Base-by-base conservation (phyloP, 1,140 invertebrate species). In the Saccostrea echinata region DNA sequence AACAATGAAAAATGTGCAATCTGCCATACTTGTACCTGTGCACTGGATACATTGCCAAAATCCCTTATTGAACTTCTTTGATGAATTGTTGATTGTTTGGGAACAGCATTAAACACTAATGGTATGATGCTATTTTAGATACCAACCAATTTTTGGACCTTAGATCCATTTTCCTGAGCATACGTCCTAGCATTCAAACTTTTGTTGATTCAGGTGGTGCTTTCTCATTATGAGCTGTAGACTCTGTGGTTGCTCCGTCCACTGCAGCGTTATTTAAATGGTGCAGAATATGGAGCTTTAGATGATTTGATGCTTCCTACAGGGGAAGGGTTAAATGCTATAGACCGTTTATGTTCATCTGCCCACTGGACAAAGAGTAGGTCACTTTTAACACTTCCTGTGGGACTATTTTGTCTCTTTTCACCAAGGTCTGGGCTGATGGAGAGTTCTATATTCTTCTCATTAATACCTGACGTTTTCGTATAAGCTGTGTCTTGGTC, bases 281-380 rank as follows among this genome's bases (percentile, higher is more conserved):
- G 81, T 52, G 81, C 18, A 27, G 52, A 83, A 83, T 51, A 83
- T n/a, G 81, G 81, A 11, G 43, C 13, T 53, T 53, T 83, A 18
- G 81, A 52, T 9, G 35, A 52, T 24, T 24, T 52, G 35, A 83
- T 52, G 52, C 81, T 83, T n/a, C 81, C 81, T 3, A 83, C 21
- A 12, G 81, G 81, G 35, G 81, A 52, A 3, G 81, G 81, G 24
- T 83, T 83, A 51, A 83, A 83, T 12, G 81, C 52, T 53, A 83
- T 53, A n/a, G 81, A 83, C 0, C 81, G 81, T 83, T 53, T 83
- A 21, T 83, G 43, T 51, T 53, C 81, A n/a, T 83, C 81, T 0
- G 81, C 52, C 81, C 81, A 83, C 52, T 83, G 43, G 18, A 83
- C 81, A 83, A 83, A 83, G 9, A 83, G 35, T 8, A 83, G 52